Evolutionary conservation across 2,888 invertebrate genomes (phyloP), one percentile per base, ranked within the genome.

Genomic region (Drosophila buzzatii): DNA sequence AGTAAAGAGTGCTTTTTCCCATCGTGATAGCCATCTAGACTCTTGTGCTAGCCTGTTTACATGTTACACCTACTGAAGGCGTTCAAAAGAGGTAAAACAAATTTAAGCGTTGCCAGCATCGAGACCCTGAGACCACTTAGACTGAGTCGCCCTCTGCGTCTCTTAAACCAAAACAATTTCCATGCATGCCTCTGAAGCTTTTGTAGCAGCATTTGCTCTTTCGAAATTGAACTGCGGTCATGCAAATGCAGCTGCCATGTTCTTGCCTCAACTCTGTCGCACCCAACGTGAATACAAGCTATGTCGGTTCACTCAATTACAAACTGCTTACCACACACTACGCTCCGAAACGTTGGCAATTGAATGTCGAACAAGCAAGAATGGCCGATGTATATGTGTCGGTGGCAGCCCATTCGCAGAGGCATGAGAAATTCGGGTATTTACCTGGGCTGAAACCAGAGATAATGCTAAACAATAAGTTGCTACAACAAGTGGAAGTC

Each of bases 251-350:
- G 41, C 45, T 67, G 23, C 5, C 44, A n/a, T 77, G 74, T 70
- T 56, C 27, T 56, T 6, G 27, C 45, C 41, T 27, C 56, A 31
- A 23, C 41, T 12, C n/a, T 64, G 70, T 64, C 59, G 42, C 18
- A 45, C 53, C 49, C 39, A 67, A 55, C 67, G 44, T 58, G 63
- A 35, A 58, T 16, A 44, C 59, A 51, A 27, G 37, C 49, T 57
- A 49, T 51, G 60, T 41, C 59, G 65, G 73, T 52, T 52, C 67
- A 62, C 63, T 83, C 70, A 62, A 69, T 75, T 82, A 70, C 57
- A 65, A 81, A 83, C 65, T 81, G 82, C 83, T 77, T 85, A 81
- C 84, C 85, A 65, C 71, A 49, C 42, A 60, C 73, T 63, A 52
- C 33, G 58, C 33, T 23, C 6, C 47, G n/a, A 65, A 71, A 70